Conservation (phyloP, 1,140 invertebrate species). For the Zaprionus capensis region DNA sequence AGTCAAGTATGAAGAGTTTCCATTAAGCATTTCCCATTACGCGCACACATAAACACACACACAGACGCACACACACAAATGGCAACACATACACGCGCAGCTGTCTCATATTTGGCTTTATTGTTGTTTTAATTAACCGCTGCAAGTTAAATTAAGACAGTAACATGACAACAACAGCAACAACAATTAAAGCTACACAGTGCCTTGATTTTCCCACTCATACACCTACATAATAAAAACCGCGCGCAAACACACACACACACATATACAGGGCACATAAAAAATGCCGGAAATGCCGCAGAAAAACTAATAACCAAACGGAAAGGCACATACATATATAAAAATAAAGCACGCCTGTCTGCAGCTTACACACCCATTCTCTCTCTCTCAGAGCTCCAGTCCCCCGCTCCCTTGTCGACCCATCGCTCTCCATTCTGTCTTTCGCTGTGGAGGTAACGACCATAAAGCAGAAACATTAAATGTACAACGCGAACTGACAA, state of each 20-base stretch:
- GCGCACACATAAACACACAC: neutral
- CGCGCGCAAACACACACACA: slow-evolving; percentile 41
- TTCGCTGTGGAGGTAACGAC: slow-evolving; percentile 48
- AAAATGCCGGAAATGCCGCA: slow-evolving; percentile 69
- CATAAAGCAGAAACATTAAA: slow-evolving; percentile 78
- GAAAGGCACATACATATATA: slow-evolving; percentile 56
- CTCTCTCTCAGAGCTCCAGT: neutral
- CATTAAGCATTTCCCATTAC: slow-evolving; percentile 26
- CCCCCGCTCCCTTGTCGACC: neutral
- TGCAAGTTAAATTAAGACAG: slow-evolving; percentile 72
- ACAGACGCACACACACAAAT: neutral
- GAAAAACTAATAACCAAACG: slow-evolving; percentile 78
- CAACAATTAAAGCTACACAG: slow-evolving; percentile 34
- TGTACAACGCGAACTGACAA: slow-evolving; percentile 57
- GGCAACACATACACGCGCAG: neutral
- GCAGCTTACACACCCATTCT: neutral
- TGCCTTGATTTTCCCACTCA: slow-evolving; percentile 24
- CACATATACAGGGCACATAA: slow-evolving; percentile 43
- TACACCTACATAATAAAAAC: slow-evolving; percentile 43
- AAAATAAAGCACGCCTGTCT: slow-evolving; percentile 10
- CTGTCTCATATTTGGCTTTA: slow-evolving; percentile 31
- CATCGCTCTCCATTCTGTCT: neutral
- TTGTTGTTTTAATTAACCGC: slow-evolving; percentile 72
- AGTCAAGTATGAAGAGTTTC: slow-evolving; percentile 14
- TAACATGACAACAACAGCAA: slow-evolving; percentile 58